phyloP scores from a whole-genome alignment of 2,113 vertebrate species.

The Pseudois nayaur region DNA sequence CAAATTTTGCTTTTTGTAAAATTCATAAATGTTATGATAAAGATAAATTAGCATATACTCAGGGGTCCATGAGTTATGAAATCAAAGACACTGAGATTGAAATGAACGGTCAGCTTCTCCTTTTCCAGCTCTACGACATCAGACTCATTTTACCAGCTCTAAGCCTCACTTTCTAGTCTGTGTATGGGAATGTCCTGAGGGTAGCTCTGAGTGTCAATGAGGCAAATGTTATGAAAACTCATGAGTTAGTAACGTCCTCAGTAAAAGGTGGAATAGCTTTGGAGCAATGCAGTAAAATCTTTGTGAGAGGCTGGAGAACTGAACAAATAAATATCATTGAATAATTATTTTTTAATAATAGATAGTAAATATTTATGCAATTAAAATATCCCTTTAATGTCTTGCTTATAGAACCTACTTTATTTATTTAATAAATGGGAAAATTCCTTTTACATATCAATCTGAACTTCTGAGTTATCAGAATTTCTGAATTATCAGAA shows the following conservation, averaged over 20 bases:
- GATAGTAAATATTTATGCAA: neutral
- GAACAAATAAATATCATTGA: neutral
- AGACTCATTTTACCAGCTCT: neutral
- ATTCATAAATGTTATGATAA: neutral
- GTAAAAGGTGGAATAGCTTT: neutral
- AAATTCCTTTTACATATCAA: neutral
- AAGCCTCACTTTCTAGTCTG: neutral
- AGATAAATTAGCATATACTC: neutral
- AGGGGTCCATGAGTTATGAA: neutral
- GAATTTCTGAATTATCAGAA: neutral
- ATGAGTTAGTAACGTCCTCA: neutral
- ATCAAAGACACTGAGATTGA: neutral
- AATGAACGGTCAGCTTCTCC: neutral
- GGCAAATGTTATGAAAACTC: neutral
- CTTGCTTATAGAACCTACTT: neutral
- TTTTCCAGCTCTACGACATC: neutral
- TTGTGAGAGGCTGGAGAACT: neutral
- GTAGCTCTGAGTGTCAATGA: neutral
- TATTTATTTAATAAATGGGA: neutral
- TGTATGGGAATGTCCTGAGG: fast-evolving
- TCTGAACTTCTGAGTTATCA: neutral
- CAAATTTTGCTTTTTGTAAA: neutral
- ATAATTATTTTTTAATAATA: neutral
- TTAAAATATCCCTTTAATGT: neutral
- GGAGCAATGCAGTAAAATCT: neutral